Evolutionary conservation across 2,113 vertebrate genomes (phyloP).

Genomic region (Salvelinus alpinus): DNA sequence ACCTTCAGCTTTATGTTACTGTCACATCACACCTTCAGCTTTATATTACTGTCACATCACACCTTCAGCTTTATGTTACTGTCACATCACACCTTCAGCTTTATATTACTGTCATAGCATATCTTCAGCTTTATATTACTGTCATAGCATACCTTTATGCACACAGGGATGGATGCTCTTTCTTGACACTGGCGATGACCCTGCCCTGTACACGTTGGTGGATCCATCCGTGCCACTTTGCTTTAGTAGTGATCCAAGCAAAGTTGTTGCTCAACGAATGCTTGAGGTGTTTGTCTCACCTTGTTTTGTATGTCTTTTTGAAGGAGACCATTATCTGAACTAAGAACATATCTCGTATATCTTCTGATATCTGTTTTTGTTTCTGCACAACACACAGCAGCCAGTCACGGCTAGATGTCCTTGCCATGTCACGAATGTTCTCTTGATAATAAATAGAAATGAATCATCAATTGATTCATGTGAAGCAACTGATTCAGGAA

Average conservation of each 20-base stretch:
- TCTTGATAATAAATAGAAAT: conserved; percentile 1
- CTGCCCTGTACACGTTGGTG: conserved; percentile 5
- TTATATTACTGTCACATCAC: too few relatives aligned
- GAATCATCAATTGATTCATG: conserved; percentile 29
- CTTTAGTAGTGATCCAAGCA: conserved; percentile 49
- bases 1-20: too few relatives aligned
- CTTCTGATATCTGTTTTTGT: conserved; percentile 32
- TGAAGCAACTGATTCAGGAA: conserved; percentile 22
- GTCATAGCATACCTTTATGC: too few relatives aligned
- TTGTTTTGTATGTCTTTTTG: conserved; percentile 20
- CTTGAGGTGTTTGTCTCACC: conserved; percentile 57
- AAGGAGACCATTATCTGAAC: conserved; percentile 33
- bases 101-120: too few relatives aligned
- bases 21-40: too few relatives aligned
- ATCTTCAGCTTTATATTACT: too few relatives aligned
- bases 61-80: too few relatives aligned
- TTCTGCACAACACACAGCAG: conserved; percentile 38
- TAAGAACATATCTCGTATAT: conserved; percentile 44
- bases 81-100: too few relatives aligned
- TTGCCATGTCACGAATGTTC: conserved; percentile 39
- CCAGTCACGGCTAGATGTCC: conserved; percentile 37
- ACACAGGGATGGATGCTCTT: background rate
- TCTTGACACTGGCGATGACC: background rate
- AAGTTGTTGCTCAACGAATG: conserved; percentile 46
- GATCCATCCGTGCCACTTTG: conserved; percentile 23